These are phyloP conservation scores for Athene noctua DNA, from an alignment of 2,113 vertebrate species.

Conservation along the genomic window DNA sequence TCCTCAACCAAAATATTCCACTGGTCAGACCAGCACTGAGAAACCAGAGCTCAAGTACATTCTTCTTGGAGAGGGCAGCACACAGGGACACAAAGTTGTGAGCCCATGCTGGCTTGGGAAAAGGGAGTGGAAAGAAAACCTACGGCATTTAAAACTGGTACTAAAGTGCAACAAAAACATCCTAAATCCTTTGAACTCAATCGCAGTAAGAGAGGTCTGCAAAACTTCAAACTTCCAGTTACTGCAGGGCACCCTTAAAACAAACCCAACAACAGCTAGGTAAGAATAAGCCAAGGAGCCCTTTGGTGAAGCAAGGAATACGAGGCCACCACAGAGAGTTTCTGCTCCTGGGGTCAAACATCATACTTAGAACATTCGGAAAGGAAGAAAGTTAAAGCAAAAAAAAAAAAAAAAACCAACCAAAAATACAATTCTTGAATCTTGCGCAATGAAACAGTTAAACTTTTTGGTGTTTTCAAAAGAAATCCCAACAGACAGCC, in stretches of 20 bases:
- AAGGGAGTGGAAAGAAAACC: slow-evolving; percentile 47
- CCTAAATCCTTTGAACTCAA: slow-evolving; percentile 50
- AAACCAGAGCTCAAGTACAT: slow-evolving; percentile 44
- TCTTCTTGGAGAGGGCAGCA: slow-evolving; percentile 9
- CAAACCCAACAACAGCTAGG: slow-evolving; percentile 23
- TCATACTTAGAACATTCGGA: slow-evolving; percentile 64
- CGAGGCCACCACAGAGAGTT: not conserved
- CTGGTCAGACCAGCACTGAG: not conserved
- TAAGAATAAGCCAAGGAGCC: slow-evolving; percentile 37
- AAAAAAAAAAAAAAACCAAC: not conserved
- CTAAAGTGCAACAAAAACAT: slow-evolving; percentile 67
- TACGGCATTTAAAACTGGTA: slow-evolving; percentile 58
- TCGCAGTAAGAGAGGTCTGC: slow-evolving; percentile 10
- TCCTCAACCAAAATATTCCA: not conserved
- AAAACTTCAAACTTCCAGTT: slow-evolving; percentile 60
- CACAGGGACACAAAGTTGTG: not conserved
- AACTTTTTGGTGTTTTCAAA: slow-evolving; percentile 72
- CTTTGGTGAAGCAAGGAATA: slow-evolving; percentile 37
- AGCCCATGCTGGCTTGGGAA: slow-evolving; percentile 18
- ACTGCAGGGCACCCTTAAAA: slow-evolving; percentile 39
- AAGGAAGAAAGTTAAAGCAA: slow-evolving; percentile 64
- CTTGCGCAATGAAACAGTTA: slow-evolving; percentile 42
- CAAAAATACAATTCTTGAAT: slow-evolving; percentile 54
- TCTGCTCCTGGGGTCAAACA: slow-evolving; percentile 42
- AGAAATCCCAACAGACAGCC: slow-evolving; percentile 66